A percentile compares a stretch with the other conserved stretches of the same genome.
These are phyloP conservation scores for Probaryconus sp. DNA, from an alignment of 1,140 invertebrate genomes.

Conservation along the genomic window DNA sequence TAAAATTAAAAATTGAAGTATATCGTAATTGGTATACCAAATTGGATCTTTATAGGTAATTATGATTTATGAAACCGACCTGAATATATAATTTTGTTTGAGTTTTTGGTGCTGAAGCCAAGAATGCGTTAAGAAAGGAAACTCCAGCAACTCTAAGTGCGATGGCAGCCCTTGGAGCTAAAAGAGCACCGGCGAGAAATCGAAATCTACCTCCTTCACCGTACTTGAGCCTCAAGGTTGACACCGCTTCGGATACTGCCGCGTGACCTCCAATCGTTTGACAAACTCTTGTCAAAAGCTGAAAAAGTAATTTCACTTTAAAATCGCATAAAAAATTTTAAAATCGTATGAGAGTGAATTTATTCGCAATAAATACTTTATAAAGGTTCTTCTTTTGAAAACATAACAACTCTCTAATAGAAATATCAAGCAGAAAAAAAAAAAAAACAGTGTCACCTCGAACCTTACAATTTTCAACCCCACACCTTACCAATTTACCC, in stretches of 20 bases:
- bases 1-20: conserved; percentile 16
- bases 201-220: conserved; percentile 95
- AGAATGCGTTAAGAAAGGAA: conserved; percentile 90
- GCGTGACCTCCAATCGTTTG: conserved; percentile 86
- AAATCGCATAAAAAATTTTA: no score
- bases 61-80: conserved; percentile 76
- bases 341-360: no score
- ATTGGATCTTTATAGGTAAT: no score
- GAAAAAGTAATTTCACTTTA: conserved; percentile 66
- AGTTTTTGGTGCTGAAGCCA: conserved; percentile 85
- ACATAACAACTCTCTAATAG: no score
- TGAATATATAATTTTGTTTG: conserved; percentile 92
- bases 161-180: conserved; percentile 82
- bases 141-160: conserved; percentile 90
- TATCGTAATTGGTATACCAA: no score
- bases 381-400: no score
- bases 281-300: conserved; percentile 88
- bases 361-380: no score
- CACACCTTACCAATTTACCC: no score
- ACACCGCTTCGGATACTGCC: conserved; percentile 92
- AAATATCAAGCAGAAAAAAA: no score
- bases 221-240: conserved; percentile 90
- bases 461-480: no score
- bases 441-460: no score
- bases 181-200: conserved; percentile 92